A percentile compares a stretch with the other conserved stretches of the same genome.
phyloP scores from a whole-genome alignment of 2,888 invertebrate genomes.

The Trichogramma dendrolimi region DNA sequence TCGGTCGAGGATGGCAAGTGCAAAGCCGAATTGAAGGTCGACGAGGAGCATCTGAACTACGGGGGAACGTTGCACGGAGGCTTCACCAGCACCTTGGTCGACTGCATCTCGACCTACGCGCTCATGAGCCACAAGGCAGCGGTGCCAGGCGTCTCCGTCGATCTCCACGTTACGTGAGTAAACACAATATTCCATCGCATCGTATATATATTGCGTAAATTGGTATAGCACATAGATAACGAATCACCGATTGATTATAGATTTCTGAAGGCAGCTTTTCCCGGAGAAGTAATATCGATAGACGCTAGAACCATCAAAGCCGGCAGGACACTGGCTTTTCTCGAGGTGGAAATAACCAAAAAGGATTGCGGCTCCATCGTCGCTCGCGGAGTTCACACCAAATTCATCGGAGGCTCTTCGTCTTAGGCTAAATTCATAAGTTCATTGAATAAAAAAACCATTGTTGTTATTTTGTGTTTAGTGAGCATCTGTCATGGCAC shows the following conservation, averaged over 20 bases:
- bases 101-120: slow-evolving; percentile 74
- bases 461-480: too few relatives aligned
- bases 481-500: too few relatives aligned
- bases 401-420: slow-evolving; percentile 55
- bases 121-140: slow-evolving; percentile 64
- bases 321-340: slow-evolving; percentile 77
- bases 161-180: slow-evolving; percentile 73
- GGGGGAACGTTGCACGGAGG: slow-evolving; percentile 80
- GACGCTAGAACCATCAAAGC: slow-evolving; percentile 72
- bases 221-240: neutral
- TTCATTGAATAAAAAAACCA: too few relatives aligned
- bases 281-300: slow-evolving; percentile 75
- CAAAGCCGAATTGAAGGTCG: slow-evolving; percentile 71
- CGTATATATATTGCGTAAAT: neutral
- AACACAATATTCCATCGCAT: slow-evolving; percentile 38
- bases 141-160: slow-evolving; percentile 75
- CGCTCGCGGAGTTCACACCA: slow-evolving; percentile 81
- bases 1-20: slow-evolving; percentile 69
- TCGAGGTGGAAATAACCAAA: slow-evolving; percentile 73
- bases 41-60: slow-evolving; percentile 70
- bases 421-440: too few relatives aligned
- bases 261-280: slow-evolving; percentile 70
- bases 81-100: slow-evolving; percentile 75
- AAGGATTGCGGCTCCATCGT: slow-evolving; percentile 70
- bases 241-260: slow-evolving; percentile 51